Percentiles rank a stretch among this genome's conserved stretches.
Conservation (phyloP, 2,113 vertebrate genomes). For the Amphiprion percula region DNA sequence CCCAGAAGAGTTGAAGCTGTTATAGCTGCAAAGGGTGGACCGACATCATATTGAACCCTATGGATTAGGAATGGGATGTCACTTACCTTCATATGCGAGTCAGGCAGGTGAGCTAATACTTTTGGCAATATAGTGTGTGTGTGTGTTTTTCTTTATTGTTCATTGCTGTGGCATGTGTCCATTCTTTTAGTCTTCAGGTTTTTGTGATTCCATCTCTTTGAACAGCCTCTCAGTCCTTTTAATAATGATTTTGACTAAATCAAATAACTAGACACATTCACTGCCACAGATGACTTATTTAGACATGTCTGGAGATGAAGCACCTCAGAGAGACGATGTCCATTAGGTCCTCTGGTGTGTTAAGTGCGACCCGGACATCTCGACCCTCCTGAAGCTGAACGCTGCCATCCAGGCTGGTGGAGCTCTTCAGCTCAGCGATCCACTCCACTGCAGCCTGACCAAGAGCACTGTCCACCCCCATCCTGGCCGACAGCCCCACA, state of each 20-base stretch:
- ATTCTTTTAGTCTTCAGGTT: not conserved
- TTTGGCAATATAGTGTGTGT: too few species aligned
- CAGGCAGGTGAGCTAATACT: too few species aligned
- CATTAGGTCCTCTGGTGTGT: slow-evolving; percentile 88
- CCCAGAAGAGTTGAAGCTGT: too few species aligned
- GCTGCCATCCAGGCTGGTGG: slow-evolving; percentile 87
- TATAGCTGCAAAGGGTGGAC: too few species aligned
- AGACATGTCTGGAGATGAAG: not conserved
- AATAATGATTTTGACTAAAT: not conserved
- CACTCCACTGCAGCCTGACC: slow-evolving; percentile 88
- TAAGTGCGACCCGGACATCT: slow-evolving; percentile 87
- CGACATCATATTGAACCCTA: too few species aligned
- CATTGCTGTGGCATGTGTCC: too few species aligned
- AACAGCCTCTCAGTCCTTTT: not conserved
- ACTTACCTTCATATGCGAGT: too few species aligned
- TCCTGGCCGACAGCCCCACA: slow-evolving; percentile 84
- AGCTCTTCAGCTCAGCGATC: slow-evolving; percentile 83
- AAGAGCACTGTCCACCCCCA: slow-evolving; percentile 84
- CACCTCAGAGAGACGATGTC: slow-evolving; percentile 86
- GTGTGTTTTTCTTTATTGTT: too few species aligned
- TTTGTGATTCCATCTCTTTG: not conserved
- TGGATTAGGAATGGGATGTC: too few species aligned
- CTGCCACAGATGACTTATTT: not conserved
- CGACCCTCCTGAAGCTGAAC: slow-evolving; percentile 87
- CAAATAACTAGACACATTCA: not conserved